phyloP scores from a whole-genome alignment of 2,113 vertebrate species.

The Sinocyclocheilus grahami region DNA sequence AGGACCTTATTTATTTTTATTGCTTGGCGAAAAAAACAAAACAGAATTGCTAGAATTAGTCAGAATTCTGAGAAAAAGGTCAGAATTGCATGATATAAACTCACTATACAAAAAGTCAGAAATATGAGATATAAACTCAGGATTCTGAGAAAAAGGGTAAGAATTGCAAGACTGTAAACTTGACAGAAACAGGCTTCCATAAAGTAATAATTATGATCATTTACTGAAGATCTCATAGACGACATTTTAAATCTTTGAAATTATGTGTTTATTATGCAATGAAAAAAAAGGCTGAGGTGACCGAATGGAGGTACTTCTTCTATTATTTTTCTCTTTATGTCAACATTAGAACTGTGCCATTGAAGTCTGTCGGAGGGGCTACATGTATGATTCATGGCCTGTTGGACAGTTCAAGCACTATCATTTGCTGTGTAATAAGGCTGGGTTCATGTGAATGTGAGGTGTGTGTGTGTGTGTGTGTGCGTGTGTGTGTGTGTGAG shows the following conservation, averaged over 20 bases:
- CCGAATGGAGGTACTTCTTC: neutral
- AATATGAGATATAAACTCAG: too few species aligned
- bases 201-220: neutral
- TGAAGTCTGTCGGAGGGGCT: neutral
- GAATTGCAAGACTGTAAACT: too few species aligned
- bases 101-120: too few species aligned
- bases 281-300: neutral
- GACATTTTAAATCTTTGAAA: neutral
- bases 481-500: neutral
- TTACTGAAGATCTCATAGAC: neutral
- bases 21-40: too few species aligned
- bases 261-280: neutral
- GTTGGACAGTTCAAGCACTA: neutral
- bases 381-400: neutral
- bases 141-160: too few species aligned
- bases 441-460: constrained; percentile 5
- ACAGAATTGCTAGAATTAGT: too few species aligned
- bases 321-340: constrained; percentile 1
- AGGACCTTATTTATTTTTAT: too few species aligned
- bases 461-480: neutral
- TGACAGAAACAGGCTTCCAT: too few species aligned
- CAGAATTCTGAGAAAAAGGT: neutral
- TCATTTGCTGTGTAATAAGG: constrained; percentile 41
- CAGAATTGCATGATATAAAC: neutral
- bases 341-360: neutral